Conservation (phyloP, 2,113 vertebrate genomes). For the Silurus glanis region DNA sequence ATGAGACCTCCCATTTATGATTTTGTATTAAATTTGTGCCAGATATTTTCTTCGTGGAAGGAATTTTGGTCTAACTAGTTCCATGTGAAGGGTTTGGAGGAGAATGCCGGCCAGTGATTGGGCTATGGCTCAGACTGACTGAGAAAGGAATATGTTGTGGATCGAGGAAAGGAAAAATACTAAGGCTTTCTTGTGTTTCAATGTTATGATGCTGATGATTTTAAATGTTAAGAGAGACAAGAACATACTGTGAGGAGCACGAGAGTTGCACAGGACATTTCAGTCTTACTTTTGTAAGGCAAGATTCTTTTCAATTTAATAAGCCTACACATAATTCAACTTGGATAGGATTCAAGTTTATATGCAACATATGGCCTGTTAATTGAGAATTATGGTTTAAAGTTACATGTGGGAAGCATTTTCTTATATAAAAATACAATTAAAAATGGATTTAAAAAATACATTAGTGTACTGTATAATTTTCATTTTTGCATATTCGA, state of each 20-base stretch:
- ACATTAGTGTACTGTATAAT: neutral
- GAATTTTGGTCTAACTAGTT: conserved; percentile 79
- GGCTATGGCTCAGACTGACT: conserved; percentile 65
- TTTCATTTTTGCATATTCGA: neutral
- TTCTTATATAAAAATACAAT: neutral
- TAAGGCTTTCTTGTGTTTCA: conserved; percentile 22
- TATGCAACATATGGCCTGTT: conserved; percentile 1
- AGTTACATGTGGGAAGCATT: neutral
- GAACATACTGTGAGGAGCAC: neutral
- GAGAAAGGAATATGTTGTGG: conserved; percentile 63
- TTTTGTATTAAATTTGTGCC: conserved; percentile 75
- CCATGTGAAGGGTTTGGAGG: conserved; percentile 78
- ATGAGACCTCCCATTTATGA: conserved; percentile 79
- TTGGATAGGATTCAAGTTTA: conserved; percentile 23
- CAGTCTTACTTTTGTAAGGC: neutral
- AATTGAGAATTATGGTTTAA: neutral
- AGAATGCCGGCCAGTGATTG: conserved; percentile 68
- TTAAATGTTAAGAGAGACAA: conserved; percentile 23
- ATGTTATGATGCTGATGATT: conserved; percentile 17
- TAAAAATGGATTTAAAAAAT: neutral
- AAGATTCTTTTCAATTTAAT: neutral
- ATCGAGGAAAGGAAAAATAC: conserved; percentile 58
- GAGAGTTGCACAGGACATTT: neutral
- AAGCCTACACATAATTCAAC: neutral
- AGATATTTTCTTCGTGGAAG: conserved; percentile 78